Base-by-base conservation (phyloP, 2,888 invertebrate genomes). In the Ypsolopha scabrella region DNA sequence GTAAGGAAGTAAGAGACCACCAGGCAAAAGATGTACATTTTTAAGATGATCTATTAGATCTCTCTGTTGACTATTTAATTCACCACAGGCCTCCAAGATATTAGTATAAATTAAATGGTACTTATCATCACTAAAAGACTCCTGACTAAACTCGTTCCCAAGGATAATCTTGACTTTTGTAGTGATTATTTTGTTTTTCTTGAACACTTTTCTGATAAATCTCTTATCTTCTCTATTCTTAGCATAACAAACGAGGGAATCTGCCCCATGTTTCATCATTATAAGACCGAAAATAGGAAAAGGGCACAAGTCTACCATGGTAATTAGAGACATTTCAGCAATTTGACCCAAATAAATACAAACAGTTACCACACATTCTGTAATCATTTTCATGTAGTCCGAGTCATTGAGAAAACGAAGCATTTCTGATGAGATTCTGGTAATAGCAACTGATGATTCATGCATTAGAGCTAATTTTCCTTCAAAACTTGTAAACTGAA, bases 231-330 rank as follows among this genome's bases (percentile, higher is more conserved):
- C 51, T 64, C 68, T 51, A 41, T 65, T 76, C 60, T 72, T 73
- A 44, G 80, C 79, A 58, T 71, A 70, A 63, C 87, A 88, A 52
- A 78, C 70, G n/a, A 90, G 63, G 44, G 74, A 73, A 52, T 77
- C 67, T 11, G 73, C 70, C 43, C 88, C 87, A 51, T 82, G 75
- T 62, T 87, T 87, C 14, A 90, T 71, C 67, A 91, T 71, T 51
- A 86, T 68, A 43, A 92, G 65, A 0, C 91, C 91, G 62, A 90
- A 87, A 43, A 91, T 58, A 1, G 92, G 92, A 65, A 92, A 90
- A 6, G 89, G 88, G 58, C 87, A 87, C 35, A 89, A 72, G 67
- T 92, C 92, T 47, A 90, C 71, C 55, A 91, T 70, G 56, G 60
- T 62, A 14, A 74, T 61, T 48, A 75, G 60, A 53, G 70, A 64